phyloP scores from a whole-genome alignment of 2,797 vertebrate genomes.

The Bryconaethiops microstoma region DNA sequence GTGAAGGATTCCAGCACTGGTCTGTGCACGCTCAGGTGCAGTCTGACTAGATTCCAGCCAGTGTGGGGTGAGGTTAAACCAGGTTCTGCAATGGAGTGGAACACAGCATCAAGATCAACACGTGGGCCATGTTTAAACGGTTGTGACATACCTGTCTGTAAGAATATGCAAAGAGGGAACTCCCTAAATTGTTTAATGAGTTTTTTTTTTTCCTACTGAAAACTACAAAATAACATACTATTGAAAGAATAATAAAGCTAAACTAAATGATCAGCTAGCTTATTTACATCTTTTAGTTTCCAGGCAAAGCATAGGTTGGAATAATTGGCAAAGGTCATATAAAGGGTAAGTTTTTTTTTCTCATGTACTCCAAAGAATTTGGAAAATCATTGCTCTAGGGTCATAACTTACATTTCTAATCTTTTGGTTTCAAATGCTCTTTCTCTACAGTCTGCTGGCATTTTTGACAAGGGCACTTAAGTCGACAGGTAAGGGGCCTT shows the following conservation, averaged over 20 bases:
- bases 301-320: background rate
- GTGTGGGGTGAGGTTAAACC: conserved; percentile 62
- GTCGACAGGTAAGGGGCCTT: conserved; percentile 5
- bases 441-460: background rate
- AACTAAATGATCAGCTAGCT: background rate
- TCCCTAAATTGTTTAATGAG: conserved; percentile 52
- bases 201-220: conserved; percentile 60
- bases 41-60: conserved; percentile 76
- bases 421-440: background rate
- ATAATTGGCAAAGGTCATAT: background rate
- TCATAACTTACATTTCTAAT: background rate
- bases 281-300: background rate
- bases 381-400: background rate
- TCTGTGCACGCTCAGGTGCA: conserved; percentile 76
- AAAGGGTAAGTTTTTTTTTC: too few species aligned
- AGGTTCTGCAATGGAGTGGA: conserved; percentile 62
- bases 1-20: conserved; percentile 77
- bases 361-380: background rate
- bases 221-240: background rate
- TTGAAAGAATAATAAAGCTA: background rate
- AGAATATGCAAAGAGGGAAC: conserved; percentile 46
- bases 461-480: background rate
- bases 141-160: conserved; percentile 43
- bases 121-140: conserved; percentile 45
- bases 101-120: conserved; percentile 52